Evolutionary conservation across 2,113 vertebrate genomes (phyloP), one percentile per base, ranked within the genome.

Genomic region (Todiramphus chloris): DNA sequence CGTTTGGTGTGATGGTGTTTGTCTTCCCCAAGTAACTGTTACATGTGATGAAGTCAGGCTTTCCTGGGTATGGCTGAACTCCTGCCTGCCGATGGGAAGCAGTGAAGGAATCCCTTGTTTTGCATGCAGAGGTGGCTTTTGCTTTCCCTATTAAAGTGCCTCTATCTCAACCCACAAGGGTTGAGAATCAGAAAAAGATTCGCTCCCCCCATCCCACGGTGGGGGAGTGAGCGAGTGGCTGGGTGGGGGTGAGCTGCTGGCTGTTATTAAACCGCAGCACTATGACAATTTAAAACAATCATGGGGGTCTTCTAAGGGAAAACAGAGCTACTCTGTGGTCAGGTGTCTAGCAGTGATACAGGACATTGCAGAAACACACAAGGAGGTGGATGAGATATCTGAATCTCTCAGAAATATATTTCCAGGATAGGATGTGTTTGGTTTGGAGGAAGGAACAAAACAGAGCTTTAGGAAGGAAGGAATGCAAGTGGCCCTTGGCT

Each of bases 1-100:
- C 0, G 0, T 43, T 50, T 6, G 1, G 59, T 30, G 28, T 44
- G 2, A 79, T 2, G 3, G 23, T 0, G 1, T 66, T 84, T 59
- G 7, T 44, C 35, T 51, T 51, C 50, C 50, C 50, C 37, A 44
- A 39, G 44, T 43, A 21, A 64, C 17, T 0, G 1, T 51, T 43
- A 59, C 0, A 1, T 0, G 0, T 24, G 37, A 43, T 14, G 58
- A 24, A 51, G 16, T 50, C 43, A 7, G 37, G 25, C 16, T 63
- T 63, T 39, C n/a, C 59, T 39, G 60, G 60, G 27, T 25, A 39
- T 43, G 35, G 81, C 50, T 50, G 43, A 64, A 58, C 21, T 28
- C 27, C 8, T n/a, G 48, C 41, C 55, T 55, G 50, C 14, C 2
- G 0, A 10, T 23, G 24, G 19, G 28, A 39, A 35, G 51, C 4